These are phyloP conservation scores for Temnothorax curvispinosus DNA, from an alignment of 1,140 invertebrate species.

Conservation along the genomic window DNA sequence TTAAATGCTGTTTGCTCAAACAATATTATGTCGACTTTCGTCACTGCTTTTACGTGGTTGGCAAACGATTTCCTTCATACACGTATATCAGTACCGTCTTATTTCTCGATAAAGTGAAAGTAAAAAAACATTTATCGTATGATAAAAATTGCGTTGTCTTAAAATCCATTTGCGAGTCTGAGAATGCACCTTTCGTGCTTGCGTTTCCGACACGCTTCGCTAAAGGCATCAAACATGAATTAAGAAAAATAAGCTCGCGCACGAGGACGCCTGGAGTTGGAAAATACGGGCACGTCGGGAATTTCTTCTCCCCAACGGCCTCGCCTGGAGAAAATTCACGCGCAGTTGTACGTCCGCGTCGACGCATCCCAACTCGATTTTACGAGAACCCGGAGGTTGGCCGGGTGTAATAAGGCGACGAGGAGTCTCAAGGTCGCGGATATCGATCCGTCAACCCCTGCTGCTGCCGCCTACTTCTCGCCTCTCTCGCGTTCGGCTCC, in stretches of 20 bases:
- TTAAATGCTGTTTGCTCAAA: not conserved
- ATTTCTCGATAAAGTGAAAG: not conserved
- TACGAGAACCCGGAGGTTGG: slow-evolving; percentile 67
- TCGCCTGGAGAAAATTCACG: slow-evolving; percentile 34
- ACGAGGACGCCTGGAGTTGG: not conserved
- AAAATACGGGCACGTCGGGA: not conserved
- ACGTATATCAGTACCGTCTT: not conserved
- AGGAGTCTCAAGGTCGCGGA: slow-evolving; percentile 72
- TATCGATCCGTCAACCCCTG: slow-evolving; percentile 70
- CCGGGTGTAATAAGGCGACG: slow-evolving; percentile 69
- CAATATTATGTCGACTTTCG: not conserved
- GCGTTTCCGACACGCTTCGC: not conserved
- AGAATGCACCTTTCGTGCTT: not conserved
- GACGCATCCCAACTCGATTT: slow-evolving; percentile 58
- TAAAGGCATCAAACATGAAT: slow-evolving; percentile 6
- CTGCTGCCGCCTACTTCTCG: not conserved
- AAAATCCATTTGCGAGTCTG: not conserved
- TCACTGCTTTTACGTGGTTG: not conserved
- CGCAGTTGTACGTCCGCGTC: slow-evolving; percentile 34
- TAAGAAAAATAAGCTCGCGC: slow-evolving; percentile 9
- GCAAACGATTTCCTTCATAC: not conserved
- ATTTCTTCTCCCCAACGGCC: slow-evolving; percentile 17
- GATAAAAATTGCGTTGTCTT: not conserved
- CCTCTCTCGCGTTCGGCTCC: slow-evolving; percentile 48
- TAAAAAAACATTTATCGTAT: not conserved